Base-by-base conservation (phyloP, 2,797 vertebrate species). In the Linurgus olivaceus region DNA sequence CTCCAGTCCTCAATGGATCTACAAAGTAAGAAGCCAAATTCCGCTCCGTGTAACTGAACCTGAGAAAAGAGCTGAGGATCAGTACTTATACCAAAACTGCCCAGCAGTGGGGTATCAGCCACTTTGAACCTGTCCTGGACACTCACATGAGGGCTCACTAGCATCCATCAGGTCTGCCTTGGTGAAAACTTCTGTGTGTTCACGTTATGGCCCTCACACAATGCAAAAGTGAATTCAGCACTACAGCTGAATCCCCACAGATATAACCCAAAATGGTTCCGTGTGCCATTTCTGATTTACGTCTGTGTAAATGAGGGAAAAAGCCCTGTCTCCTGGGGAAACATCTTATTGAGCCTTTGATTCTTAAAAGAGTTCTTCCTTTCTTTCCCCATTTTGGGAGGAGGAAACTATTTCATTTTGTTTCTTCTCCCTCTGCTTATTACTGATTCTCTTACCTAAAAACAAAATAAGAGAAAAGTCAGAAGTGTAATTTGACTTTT, bases 171-270 rank as follows among this genome's bases (percentile, higher is more conserved):
- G 13, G 33, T 44, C 73, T 70, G 31, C 28, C 26, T 40, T 4
- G 5, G 37, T 38, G 18, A 84, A 91, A 54, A 75, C 44, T n/a
- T 59, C 13, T 47, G 25, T 78, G 0, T 9, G 10, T 81, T 17
- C 37, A n/a, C 0, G 0, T 40, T 40, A 40, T 7, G 14, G 26
- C 7, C 3, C 28, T 73, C 70, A 19, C 0, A 0, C 11, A 29
- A 26, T 4, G 13, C 23, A 47, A 66, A 79, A 37, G 16, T 45
- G 25, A 59, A 59, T 40, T 68, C 42, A 47, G 19, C 33, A 26
- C 12, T 37, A 38, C 33, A 52, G 29, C 19, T 45, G n/a, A 76
- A 75, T 63, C 67, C 61, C 20, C 44, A 33, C 17, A 63, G 23
- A 21, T 57, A 33, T 1, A 37, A 74, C 28, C 19, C 61, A 44